Base-by-base conservation (phyloP, 2,113 vertebrate genomes). In the Struthidea cinerea region DNA sequence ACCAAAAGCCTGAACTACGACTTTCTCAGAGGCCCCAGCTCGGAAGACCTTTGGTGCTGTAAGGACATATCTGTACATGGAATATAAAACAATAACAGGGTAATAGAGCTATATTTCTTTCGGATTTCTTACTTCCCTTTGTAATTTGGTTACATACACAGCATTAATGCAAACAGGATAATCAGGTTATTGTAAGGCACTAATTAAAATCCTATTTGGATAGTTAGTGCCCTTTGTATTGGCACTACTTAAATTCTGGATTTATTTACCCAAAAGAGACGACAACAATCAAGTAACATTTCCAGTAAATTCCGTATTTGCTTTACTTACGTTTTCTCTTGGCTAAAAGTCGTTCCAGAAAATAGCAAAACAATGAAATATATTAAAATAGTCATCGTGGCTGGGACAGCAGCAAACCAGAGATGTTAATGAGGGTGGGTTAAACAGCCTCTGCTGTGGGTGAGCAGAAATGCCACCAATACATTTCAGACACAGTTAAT, bases 1-100 rank as follows among this genome's bases (percentile, higher is more conserved):
- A 24, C 98, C 98, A 93, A 99, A 99, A 77, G 98, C 87, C 96
- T 99, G 99, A 71, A 99, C 74, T 26, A 99, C 92, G 21, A 99
- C 98, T 17, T 95, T 98, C 94, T 99, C 98, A 59, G 93, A 63
- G 4, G 99, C 98, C 20, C 98, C 99, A 56, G 98, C 84, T 33
- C 95, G 96, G 33, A 99, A 75, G 11, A 97, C 42, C 94, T 98
- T 98, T 20, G 99, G 99, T 50, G 98, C 98, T 24, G 98, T 98
- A 37, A 99, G 94, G 84, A 99, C 96, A 30, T 98, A 99, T 13
- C 99, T 99, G 90, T 26, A 44, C 13, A n/a, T 1, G 21, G 50
- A 74, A 94, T 7, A 86, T 28, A 84, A 97, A 94, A 83, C 13
- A 96, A 65, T 6, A 61, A 53, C 90, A 87, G 30, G 12, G 5